A percentile compares a stretch with the other conserved stretches of the same genome.
These are phyloP conservation scores for Chrysogorgia sp. DNA, from an alignment of 92 coral and sea anemone species.

Conservation along the genomic window DNA sequence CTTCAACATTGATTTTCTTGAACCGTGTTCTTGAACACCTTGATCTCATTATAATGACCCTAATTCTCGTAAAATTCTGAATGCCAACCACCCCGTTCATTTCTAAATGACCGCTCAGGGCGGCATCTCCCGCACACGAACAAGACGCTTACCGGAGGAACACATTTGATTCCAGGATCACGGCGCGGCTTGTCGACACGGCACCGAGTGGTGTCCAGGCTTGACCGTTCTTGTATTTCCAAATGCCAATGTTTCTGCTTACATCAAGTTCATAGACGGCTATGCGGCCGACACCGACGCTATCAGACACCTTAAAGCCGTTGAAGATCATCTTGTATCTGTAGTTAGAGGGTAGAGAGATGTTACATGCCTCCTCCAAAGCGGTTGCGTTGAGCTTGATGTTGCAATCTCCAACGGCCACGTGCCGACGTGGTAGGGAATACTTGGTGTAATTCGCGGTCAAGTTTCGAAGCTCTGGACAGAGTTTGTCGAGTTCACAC, in stretches of 20 bases:
- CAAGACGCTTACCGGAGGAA: neutral
- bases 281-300: neutral
- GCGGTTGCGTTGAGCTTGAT: neutral
- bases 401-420: neutral
- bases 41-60: too few relatives aligned
- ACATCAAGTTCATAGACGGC: neutral
- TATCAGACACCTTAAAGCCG: slow-evolving; percentile 19
- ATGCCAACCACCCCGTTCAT: too few relatives aligned
- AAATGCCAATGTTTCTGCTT: neutral
- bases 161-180: neutral
- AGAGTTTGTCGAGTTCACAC: slow-evolving; percentile 23
- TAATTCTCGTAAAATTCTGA: too few relatives aligned
- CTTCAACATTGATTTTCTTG: too few relatives aligned
- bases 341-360: neutral
- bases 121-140: too few relatives aligned
- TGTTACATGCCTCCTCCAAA: neutral
- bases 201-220: slow-evolving; percentile 14
- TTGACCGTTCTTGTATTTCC: slow-evolving; percentile 5
- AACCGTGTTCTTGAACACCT: too few relatives aligned
- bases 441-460: neutral
- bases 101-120: too few relatives aligned
- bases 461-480: slow-evolving; percentile 2
- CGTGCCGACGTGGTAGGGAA: neutral
- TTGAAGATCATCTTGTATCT: slow-evolving; percentile 8
- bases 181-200: slow-evolving; percentile 11